These are phyloP conservation scores for Jaculus jaculus DNA, from an alignment of 2,113 vertebrate genomes.

Conservation along the genomic window DNA sequence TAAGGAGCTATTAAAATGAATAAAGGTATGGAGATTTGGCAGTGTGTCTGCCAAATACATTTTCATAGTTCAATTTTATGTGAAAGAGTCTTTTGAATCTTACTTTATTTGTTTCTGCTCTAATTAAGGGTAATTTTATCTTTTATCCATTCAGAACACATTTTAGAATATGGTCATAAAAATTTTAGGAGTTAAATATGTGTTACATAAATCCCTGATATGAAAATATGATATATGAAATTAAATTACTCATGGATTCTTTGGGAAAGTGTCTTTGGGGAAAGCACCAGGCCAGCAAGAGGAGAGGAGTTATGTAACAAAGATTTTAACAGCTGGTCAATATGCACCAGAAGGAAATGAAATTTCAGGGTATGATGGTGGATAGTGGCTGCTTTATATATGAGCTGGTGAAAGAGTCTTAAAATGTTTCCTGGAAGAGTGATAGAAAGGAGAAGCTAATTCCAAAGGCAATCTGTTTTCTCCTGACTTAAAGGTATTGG, in stretches of 20 bases:
- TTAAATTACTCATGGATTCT: not conserved
- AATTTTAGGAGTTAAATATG: not conserved
- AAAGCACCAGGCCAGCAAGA: not conserved
- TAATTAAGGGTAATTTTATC: not conserved
- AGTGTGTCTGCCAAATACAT: not conserved
- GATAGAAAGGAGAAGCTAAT: too few species aligned
- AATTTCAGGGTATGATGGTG: too few species aligned
- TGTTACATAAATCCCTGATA: not conserved
- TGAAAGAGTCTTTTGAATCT: not conserved
- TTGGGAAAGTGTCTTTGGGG: not conserved
- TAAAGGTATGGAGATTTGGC: not conserved
- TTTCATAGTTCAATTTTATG: not conserved
- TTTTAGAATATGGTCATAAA: slow-evolving; percentile 3
- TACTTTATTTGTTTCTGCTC: not conserved
- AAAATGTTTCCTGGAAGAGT: too few species aligned
- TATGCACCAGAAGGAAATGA: too few species aligned
- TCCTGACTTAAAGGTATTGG: too few species aligned
- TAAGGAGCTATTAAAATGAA: not conserved
- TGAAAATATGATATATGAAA: not conserved
- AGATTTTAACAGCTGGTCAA: not conserved
- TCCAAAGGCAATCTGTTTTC: too few species aligned
- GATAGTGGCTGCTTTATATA: too few species aligned
- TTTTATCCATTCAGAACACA: not conserved
- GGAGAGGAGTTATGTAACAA: not conserved
- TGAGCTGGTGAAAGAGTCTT: too few species aligned